phyloP scores from a whole-genome alignment of 2,888 invertebrate genomes.

The Microplitis manilae region DNA sequence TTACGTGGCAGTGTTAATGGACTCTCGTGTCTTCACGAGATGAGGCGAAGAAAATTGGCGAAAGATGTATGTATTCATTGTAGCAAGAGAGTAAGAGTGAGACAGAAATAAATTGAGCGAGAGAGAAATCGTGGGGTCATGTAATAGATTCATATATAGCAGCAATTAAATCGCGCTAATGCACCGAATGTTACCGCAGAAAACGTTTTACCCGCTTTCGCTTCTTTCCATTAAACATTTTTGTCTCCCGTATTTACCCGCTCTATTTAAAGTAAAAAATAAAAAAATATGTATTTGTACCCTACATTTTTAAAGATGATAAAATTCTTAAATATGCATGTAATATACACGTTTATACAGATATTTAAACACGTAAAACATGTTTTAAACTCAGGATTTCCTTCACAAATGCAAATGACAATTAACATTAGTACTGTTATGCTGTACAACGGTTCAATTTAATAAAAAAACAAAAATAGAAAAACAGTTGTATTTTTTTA shows the following conservation, averaged over 20 bases:
- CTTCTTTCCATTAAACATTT: background rate
- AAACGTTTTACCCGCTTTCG: constrained; percentile 14
- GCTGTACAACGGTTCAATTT: background rate
- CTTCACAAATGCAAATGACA: constrained; percentile 50
- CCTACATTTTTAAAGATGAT: background rate
- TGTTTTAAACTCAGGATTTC: background rate
- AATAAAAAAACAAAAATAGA: background rate
- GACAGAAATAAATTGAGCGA: background rate
- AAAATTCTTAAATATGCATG: background rate
- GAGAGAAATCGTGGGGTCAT: constrained; percentile 45
- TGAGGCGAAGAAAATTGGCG: constrained; percentile 49
- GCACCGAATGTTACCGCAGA: constrained; percentile 35
- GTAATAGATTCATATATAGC: constrained; percentile 54
- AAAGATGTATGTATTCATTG: constrained; percentile 42
- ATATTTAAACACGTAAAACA: background rate
- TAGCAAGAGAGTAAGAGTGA: constrained; percentile 38
- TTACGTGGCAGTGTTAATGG: constrained; percentile 45
- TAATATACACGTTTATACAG: constrained; percentile 24
- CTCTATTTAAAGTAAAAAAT: background rate
- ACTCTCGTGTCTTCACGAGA: constrained; percentile 28
- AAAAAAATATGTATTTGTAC: too few relatives aligned
- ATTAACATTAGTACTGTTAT: constrained; percentile 45
- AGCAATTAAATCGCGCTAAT: constrained; percentile 56
- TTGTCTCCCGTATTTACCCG: background rate
- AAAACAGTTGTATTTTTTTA: background rate